These are phyloP conservation scores for Tiaroga cobitis DNA, from an alignment of 2,797 vertebrate species.

Conservation along the genomic window DNA sequence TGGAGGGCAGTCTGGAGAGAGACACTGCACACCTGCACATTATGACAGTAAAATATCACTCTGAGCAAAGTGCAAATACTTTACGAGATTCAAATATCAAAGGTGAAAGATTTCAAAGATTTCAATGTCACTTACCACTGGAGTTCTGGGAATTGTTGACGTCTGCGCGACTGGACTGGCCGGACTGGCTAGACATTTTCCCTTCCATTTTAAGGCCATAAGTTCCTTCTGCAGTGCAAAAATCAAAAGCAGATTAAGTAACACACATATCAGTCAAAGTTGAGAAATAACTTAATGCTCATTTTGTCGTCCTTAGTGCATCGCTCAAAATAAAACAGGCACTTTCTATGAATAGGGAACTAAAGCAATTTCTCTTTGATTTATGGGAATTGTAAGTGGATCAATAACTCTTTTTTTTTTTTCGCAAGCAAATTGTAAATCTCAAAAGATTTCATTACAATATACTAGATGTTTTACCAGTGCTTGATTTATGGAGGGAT, in stretches of 20 bases:
- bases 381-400: neutral
- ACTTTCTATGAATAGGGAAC: neutral
- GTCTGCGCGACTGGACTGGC: slow-evolving; percentile 91
- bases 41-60: slow-evolving; percentile 3
- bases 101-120: neutral
- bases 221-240: slow-evolving; percentile 82
- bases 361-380: neutral
- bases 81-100: slow-evolving; percentile 22
- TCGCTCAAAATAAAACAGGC: neutral
- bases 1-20: neutral
- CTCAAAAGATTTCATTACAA: neutral
- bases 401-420: neutral
- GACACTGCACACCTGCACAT: neutral
- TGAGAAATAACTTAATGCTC: neutral
- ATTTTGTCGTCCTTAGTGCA: neutral
- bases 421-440: neutral
- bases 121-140: slow-evolving; percentile 84
- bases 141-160: slow-evolving; percentile 97
- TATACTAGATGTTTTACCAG: neutral
- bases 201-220: slow-evolving; percentile 91
- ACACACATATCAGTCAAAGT: neutral
- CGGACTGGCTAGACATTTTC: slow-evolving; percentile 69
- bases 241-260: neutral
- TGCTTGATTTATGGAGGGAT: neutral
- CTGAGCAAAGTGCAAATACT: neutral